A percentile compares a stretch with the other conserved stretches of the same genome.
phyloP scores from a whole-genome alignment of 2,888 invertebrate species.

The Macrophya alboannulata region DNA sequence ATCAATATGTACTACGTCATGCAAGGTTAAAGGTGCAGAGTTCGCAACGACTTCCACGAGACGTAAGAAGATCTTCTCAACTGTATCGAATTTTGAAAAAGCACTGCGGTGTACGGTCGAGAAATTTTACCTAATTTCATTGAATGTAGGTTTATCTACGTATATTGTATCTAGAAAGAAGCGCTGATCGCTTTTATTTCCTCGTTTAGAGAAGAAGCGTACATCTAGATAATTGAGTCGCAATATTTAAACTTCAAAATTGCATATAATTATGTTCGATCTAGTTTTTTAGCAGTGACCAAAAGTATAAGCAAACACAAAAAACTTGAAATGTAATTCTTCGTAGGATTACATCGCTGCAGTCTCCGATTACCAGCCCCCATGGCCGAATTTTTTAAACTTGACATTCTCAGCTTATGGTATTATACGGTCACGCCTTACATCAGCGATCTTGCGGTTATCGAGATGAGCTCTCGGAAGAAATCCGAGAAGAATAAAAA shows the following conservation, averaged over 20 bases:
- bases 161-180: background rate
- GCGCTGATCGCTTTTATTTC: background rate
- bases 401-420: background rate
- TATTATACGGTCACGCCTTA: background rate
- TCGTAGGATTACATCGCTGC: background rate
- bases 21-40: background rate
- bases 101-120: no score
- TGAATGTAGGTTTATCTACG: no score
- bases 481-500: background rate
- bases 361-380: conserved; percentile 7
- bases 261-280: background rate
- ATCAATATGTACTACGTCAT: background rate
- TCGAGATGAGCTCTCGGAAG: background rate
- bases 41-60: background rate
- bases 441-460: background rate
- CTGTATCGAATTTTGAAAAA: background rate
- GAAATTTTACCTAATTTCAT: no score
- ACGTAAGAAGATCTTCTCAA: background rate
- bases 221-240: background rate
- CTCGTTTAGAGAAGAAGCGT: background rate
- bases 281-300: background rate
- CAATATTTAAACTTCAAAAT: background rate
- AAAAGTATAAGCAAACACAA: background rate
- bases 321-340: background rate
- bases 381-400: background rate